phyloP scores from a whole-genome alignment of 1,140 invertebrate genomes.

The Gryllus bimaculatus region DNA sequence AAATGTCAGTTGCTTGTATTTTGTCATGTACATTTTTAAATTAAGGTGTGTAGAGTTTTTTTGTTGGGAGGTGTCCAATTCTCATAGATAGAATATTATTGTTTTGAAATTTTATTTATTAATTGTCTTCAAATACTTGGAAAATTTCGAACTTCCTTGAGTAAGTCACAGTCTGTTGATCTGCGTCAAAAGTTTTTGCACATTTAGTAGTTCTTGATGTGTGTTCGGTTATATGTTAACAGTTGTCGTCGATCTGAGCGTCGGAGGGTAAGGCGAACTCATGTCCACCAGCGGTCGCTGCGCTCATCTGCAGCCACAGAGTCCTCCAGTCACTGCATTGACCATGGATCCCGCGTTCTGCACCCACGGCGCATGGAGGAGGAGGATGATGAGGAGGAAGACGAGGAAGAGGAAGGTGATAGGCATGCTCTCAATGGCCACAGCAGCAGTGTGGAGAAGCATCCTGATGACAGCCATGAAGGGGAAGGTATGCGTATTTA shows the following conservation, averaged over 20 bases:
- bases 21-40: no score
- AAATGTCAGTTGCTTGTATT: no score
- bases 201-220: no score
- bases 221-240: not conserved
- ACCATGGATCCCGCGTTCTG: not conserved
- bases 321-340: not conserved
- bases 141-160: no score
- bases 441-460: constrained; percentile 10
- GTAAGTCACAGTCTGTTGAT: no score
- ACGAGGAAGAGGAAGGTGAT: constrained; percentile 14
- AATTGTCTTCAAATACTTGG: no score
- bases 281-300: not conserved
- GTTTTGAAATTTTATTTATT: no score
- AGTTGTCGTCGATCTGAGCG: not conserved
- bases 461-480: constrained; percentile 20
- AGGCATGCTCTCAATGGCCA: constrained; percentile 12
- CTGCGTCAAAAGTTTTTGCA: no score
- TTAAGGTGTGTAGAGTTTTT: no score
- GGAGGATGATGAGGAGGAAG: constrained; percentile 25
- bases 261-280: constrained; percentile 9
- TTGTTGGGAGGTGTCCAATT: no score
- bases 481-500: constrained; percentile 10
- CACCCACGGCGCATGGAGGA: constrained; percentile 15
- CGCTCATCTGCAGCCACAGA: not conserved
- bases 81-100: no score